Base-by-base conservation (phyloP, 2,888 invertebrate genomes). In the Neoitamus cyanurus region DNA sequence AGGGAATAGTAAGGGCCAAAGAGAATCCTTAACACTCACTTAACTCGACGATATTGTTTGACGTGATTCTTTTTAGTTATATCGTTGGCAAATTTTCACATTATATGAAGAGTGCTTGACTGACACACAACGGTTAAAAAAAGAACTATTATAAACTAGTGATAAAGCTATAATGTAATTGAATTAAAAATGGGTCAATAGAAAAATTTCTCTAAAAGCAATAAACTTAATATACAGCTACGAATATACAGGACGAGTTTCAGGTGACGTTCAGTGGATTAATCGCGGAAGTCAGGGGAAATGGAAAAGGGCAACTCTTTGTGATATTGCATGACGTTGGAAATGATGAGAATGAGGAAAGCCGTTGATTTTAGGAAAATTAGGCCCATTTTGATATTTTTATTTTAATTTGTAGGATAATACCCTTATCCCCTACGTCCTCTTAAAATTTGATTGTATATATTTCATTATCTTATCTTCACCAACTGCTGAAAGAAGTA, bases 201-300 rank as follows among this genome's bases (percentile, higher is more conserved):
- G 77, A 28, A 25, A 77, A 77, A 46, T 80, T 80, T 80, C 30
- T 80, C 80, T 68, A 7, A 31, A 80, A 68, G 34, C 68, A 80
- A 80, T 80, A 46, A 28, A 77, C 15, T 34, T 28, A 72, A 36
- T 34, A 46, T 13, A 48, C n/a, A 42, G 4, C 30, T 30, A 77
- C 7, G 46, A n/a, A 46, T 30, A 28, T 46, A 46, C 13, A 2
- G n/a, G n/a, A n/a, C 6, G 15, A 42, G 13, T 42, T 42, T 42
- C 15, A n/a, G n/a, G 4, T n/a, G 15, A 42, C 42, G 4, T 9
- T 37, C 13, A 37, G n/a, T 42, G 3, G 4, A 42, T n/a, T 31
- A 73, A 34, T 73, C 31, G n/a, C 15, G 34, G 13, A 34, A 9
- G 30, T 31, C n/a, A n/a, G n/a, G n/a, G n/a, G n/a, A n/a, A n/a